Base-by-base conservation (phyloP, 2,888 invertebrate species). In the Malthinus flaveolus region DNA sequence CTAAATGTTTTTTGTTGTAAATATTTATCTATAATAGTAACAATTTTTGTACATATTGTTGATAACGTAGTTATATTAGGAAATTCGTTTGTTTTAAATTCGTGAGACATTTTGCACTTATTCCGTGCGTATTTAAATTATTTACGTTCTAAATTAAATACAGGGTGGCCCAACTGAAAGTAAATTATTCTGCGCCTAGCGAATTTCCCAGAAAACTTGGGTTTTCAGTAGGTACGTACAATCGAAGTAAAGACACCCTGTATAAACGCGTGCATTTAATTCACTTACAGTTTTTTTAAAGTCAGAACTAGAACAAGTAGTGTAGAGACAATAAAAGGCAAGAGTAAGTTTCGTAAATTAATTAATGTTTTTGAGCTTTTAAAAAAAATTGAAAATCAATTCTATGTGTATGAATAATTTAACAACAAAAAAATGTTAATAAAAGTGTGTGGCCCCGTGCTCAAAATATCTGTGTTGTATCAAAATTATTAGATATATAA, bases 241-340 rank as follows among this genome's bases (percentile, higher is more conserved):
- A 23, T 23, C 23, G 23, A 5, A 3, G 23, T 23, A 23, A 5
- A 23, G 5, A 23, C 23, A 23, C 23, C 23, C 23, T 23, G 23
- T 23, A 23, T 23, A 23, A 23, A 23, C 5, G 23, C 2, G 23
- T 23, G 23, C 5, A 3, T 23, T 5, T 3, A 3, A 23, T 23
- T 23, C 3, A 23, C 5, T 23, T 23, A 2, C 3, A 23, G 5
- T 3, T 23, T 23, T 5, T 23, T 23, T n/a, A 59, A 49, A 45
- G 60, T 49, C 60, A 52, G 56, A 53, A 59, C 45, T 53, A 47
- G 50, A 52, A 39, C 52, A 55, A 42, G 59, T 66, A 66, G 66
- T 66, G 64, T 66, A 66, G 66, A 59, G 66, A 64, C 66, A 66
- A 66, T 66, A 66, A 66, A 54, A 49, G 51, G 36, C 48, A 55